Evolutionary conservation across 2,888 invertebrate genomes (phyloP), one percentile per base, ranked within the genome.

Genomic region (Saturnia japonica): DNA sequence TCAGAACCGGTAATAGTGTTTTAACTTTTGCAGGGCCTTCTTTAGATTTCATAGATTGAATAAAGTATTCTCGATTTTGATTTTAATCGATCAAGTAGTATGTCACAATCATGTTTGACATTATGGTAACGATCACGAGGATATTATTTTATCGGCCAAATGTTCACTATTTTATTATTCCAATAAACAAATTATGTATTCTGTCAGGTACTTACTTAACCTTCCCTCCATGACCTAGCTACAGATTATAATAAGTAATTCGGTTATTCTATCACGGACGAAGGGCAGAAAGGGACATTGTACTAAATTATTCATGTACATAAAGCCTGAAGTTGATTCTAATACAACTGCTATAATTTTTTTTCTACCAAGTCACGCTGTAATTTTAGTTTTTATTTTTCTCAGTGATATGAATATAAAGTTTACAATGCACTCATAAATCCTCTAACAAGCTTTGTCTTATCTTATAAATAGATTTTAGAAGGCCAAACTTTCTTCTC

Each of bases 171-270:
- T 81, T 80, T 77, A 71, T 77, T 80, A 81, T 83, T 81, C 80
- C 79, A 80, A 80, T 82, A 78, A 76, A 80, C 78, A 78, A 79
- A 77, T 78, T 81, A 78, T 74, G 75, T 77, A 82, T 83, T 82
- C 79, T 78, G 75, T 71, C 72, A 77, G 73, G 76, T 78, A 72
- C 78, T 79, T 78, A 77, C 78, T 79, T 78, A 77, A 73, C 74
- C 72, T 77, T 73, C 76, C 80, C 76, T 74, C 77, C 77, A 78
- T 82, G 80, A 81, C 81, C 77, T 80, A 76, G 77, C 81, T 80
- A 78, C 83, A 82, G 84, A 85, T 85, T 83, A 83, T 82, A 82
- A 80, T 79, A 78, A 82, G 78, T 77, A 80, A 82, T 85, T 81
- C 77, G 74, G 75, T 75, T 78, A 80, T 82, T 80, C 79, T 79